These are phyloP conservation scores for Palythoa caribaeorum DNA, from an alignment of 92 coral and sea anemone genomes.

Conservation along the genomic window DNA sequence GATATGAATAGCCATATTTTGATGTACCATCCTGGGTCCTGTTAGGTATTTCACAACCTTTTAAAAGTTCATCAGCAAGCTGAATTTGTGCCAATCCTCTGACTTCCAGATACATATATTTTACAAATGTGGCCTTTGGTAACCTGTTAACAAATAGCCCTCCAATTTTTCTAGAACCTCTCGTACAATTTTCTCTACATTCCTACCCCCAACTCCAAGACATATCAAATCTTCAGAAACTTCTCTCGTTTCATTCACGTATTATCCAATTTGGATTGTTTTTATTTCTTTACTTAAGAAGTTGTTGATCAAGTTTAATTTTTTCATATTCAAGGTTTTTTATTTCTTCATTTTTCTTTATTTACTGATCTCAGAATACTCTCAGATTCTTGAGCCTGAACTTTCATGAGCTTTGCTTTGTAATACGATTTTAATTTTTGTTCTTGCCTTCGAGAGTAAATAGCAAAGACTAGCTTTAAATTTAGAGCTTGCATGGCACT, in stretches of 20 bases:
- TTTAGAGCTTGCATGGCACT: neutral
- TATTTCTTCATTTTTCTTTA: neutral
- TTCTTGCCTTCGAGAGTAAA: neutral
- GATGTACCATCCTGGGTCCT: neutral
- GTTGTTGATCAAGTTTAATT: too few relatives aligned
- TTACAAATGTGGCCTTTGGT: too few relatives aligned
- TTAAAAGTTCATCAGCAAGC: constrained; percentile 1
- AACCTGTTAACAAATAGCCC: neutral
- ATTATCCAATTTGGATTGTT: neutral
- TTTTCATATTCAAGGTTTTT: neutral
- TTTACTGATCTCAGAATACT: neutral
- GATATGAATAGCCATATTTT: neutral
- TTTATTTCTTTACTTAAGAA: too few relatives aligned
- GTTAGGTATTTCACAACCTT: neutral
- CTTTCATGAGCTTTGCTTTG: neutral
- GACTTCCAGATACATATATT: neutral
- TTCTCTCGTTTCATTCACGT: neutral
- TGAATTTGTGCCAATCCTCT: neutral
- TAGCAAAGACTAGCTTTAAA: too few relatives aligned
- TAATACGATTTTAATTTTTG: constrained; percentile 7
- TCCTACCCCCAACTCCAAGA: neutral
- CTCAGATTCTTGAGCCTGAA: neutral
- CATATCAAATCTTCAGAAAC: neutral
- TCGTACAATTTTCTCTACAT: neutral
- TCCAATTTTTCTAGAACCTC: neutral